These are phyloP conservation scores for Isotomurus palustris DNA, from an alignment of 2,888 invertebrate genomes.

Conservation along the genomic window DNA sequence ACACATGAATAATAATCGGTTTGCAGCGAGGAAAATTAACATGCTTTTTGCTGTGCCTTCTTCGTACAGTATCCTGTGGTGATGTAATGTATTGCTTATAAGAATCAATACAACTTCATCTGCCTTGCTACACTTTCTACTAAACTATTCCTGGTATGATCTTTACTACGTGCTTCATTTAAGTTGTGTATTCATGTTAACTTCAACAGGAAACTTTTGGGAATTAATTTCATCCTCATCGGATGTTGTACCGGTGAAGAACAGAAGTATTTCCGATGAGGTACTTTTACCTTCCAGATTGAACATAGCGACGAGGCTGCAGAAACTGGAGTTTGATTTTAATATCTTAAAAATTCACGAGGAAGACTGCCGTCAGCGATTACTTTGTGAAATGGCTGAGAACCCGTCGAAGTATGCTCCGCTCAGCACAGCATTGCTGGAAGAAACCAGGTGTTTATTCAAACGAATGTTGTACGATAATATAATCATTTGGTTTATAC, in stretches of 20 bases:
- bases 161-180: too few species aligned
- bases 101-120: too few species aligned
- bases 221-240: conserved; percentile 42
- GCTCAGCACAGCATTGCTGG: conserved; percentile 46
- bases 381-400: conserved; percentile 47
- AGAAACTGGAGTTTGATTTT: conserved; percentile 47
- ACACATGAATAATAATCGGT: too few species aligned
- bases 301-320: conserved; percentile 40
- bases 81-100: too few species aligned
- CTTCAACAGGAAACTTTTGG: conserved; percentile 37
- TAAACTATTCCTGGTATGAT: too few species aligned
- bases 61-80: too few species aligned
- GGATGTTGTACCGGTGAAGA: conserved; percentile 36
- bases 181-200: too few species aligned
- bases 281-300: conserved; percentile 24
- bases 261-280: conserved; percentile 17
- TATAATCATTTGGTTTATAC: too few species aligned
- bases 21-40: too few species aligned
- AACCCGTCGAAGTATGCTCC: conserved; percentile 47
- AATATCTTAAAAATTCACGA: conserved; percentile 46
- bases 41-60: too few species aligned
- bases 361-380: conserved; percentile 48
- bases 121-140: too few species aligned
- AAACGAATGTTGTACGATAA: too few species aligned
- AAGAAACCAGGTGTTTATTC: conserved; percentile 47